Conservation (phyloP, 2,113 vertebrate species). For the Brachionichthys hirsutus region DNA sequence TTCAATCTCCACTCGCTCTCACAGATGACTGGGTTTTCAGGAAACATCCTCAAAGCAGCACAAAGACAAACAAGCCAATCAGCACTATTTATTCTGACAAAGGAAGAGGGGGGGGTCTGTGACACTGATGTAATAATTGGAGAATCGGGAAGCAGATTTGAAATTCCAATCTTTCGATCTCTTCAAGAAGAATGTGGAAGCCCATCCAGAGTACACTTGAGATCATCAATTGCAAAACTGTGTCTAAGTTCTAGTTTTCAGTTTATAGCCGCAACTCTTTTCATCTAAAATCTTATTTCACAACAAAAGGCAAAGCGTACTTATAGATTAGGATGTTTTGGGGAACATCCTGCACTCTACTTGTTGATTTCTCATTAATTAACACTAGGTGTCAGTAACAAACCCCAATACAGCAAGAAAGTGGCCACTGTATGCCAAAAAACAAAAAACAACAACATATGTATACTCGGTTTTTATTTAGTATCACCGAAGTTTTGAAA, state of each 20-base stretch:
- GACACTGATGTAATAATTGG: conserved; percentile 19
- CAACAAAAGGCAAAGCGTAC: background rate
- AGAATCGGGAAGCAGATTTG: conserved; percentile 27
- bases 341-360: background rate
- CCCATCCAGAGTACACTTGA: background rate
- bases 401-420: conserved; percentile 17
- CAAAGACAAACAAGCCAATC: conserved; percentile 45
- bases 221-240: too few relatives aligned
- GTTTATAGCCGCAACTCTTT: background rate
- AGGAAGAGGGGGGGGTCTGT: conserved; percentile 12
- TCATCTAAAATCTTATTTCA: background rate
- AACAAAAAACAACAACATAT: too few relatives aligned
- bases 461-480: too few relatives aligned
- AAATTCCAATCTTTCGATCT: conserved; percentile 7
- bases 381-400: conserved; percentile 78
- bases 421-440: too few relatives aligned
- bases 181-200: conserved; percentile 6
- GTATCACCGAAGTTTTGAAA: background rate
- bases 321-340: background rate
- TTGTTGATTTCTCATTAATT: conserved; percentile 57
- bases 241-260: background rate
- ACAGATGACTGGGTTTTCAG: conserved; percentile 47
- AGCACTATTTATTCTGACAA: conserved; percentile 40
- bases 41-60: conserved; percentile 66
- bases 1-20: conserved; percentile 25